Conservation (phyloP, 2,888 invertebrate genomes). For the Altica lythri region DNA sequence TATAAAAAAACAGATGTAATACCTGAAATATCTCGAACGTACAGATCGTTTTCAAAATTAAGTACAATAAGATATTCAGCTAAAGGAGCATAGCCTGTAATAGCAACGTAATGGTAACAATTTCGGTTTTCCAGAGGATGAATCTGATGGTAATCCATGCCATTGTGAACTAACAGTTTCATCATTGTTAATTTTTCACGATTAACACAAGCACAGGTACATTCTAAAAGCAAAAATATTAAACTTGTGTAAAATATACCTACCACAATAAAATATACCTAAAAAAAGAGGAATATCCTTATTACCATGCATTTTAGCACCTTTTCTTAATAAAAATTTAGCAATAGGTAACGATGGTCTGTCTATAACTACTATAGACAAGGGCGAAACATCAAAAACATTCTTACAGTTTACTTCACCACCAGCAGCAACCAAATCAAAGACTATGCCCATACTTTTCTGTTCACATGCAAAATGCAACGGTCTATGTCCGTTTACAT, state of each 20-base stretch:
- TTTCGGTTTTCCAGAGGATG: constrained; percentile 37
- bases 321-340: constrained; percentile 36
- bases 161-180: constrained; percentile 30
- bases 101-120: constrained; percentile 39
- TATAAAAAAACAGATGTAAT: too few relatives aligned
- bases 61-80: too few relatives aligned
- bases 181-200: constrained; percentile 29
- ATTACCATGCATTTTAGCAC: constrained; percentile 33
- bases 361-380: constrained; percentile 37
- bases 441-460: constrained; percentile 30
- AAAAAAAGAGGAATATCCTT: constrained; percentile 33
- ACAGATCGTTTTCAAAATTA: too few relatives aligned
- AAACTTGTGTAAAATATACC: not conserved
- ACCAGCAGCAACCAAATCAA: constrained; percentile 33
- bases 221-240: constrained; percentile 35
- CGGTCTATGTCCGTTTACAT: constrained; percentile 35
- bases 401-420: constrained; percentile 39
- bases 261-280: constrained; percentile 27
- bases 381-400: constrained; percentile 43
- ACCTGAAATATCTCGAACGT: too few relatives aligned
- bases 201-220: constrained; percentile 33
- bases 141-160: constrained; percentile 36
- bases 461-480: constrained; percentile 37
- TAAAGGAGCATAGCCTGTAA: too few relatives aligned
- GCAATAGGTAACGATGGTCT: constrained; percentile 34